Evolutionary conservation across 2,113 vertebrate species (phyloP), one percentile per base, ranked within the genome.

Genomic region (Chlamydotis undulata): DNA sequence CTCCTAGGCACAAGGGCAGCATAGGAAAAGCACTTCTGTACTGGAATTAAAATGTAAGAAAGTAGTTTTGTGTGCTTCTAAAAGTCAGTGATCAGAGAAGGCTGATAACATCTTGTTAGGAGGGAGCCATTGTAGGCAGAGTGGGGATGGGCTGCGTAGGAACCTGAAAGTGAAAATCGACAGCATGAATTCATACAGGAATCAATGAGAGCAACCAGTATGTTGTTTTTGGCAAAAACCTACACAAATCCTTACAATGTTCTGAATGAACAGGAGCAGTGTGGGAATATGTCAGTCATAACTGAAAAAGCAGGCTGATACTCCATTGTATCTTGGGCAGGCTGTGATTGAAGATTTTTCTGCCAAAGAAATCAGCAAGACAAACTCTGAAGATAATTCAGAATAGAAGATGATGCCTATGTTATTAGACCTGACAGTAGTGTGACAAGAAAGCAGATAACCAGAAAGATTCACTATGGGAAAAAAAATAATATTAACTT

Each of bases 381-480:
- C 55, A 68, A 81, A 89, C 52, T 64, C 68, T 69, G 76, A 93
- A 87, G 80, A 63, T 47, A 94, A 86, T 47, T 89, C 79, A 89
- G 64, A 74, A 64, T 63, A 90, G 86, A 83, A 89, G 76, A 43
- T 93, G 93, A 95, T 2, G 12, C 49, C 89, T 94, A 17, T 92
- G 56, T 89, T 96, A 95, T 95, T 96, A 93, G 76, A 83, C 55
- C 37, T 95, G 94, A 84, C 96, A 96, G 80, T 6, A 87, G 41
- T 60, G 60, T 90, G 89, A 93, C 89, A 92, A 88, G 90, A 86
- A 94, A 74, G 50, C n/a, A 88, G 55, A 19, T 74, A 92, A 93
- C 41, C 88, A 80, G 82, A 61, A 87, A 77, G 61, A 65, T 77
- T 89, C 64, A 25, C 55, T 45, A 22, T n/a, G 59, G 76, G 50